Base-by-base conservation (phyloP, 2,797 vertebrate genomes). In the Ceyx erithaca region DNA sequence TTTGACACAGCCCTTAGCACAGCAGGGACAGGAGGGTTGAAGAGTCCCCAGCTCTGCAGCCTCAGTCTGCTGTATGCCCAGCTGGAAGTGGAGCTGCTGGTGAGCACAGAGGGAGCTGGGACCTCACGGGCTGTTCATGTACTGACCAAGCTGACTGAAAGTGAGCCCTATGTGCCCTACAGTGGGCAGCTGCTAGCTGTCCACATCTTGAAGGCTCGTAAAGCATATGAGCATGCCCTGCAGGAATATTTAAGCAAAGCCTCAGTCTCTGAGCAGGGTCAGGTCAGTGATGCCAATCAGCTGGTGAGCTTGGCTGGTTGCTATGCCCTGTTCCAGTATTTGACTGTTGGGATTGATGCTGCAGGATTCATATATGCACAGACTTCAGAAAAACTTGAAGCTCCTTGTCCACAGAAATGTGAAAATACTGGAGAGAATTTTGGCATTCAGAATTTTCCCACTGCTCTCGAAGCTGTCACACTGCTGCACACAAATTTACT, bases 251-350 rank as follows among this genome's bases (percentile, higher is more conserved):
- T 98, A 75, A 95, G 92, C 30, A 91, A 91, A 23, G 55, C 89
- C 26, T 40, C 93, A 41, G 83, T 73, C 71, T 68, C 96, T 15
- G 55, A 62, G 76, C 91, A 89, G 41, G 82, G 61, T 52, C 61
- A 58, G 19, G 18, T 35, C 2, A 41, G 33, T 28, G 59, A 45
- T 62, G 21, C 26, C 11, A 51, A 55, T 30, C 96, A 93, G 31
- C 85, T 97, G 8, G 86, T 92, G 12, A 97, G 93, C 35, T 80
- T 99, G 90, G 97, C 97, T 28, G 98, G 97, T 55, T 99, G 99
- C 94, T 99, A 98, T 0, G 97, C 98, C 40, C 97, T 99, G 76
- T 99, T 99, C 93, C 99, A 99, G 96, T 99, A 99, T 94, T 95
- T 99, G 80, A 99, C 99, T 1, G 75, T 98, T 61, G 98, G 99